Percentiles rank a stretch among this genome's conserved stretches.
Evolutionary conservation across 2,888 invertebrate genomes (phyloP).

Genomic region (Leptinotarsa rubiginosa): DNA sequence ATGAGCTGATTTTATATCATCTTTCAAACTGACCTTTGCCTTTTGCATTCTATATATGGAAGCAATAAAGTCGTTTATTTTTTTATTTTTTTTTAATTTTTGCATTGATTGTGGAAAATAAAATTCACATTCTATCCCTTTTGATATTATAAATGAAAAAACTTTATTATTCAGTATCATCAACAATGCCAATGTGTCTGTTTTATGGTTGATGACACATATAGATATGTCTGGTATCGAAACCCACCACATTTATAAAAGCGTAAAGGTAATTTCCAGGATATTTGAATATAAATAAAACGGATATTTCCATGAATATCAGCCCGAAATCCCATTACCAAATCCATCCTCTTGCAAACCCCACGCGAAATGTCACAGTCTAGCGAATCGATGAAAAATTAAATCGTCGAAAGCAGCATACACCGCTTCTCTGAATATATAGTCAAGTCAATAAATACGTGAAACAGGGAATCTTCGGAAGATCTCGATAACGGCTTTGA

Average conservation of each 20-base stretch:
- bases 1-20: no score
- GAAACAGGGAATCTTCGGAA: no score
- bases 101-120: no score
- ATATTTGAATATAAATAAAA: conserved; percentile 8
- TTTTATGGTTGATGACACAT: background rate
- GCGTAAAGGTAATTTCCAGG: background rate
- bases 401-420: conserved; percentile 32
- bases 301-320: background rate
- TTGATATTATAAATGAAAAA: no score
- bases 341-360: background rate
- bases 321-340: conserved; percentile 4
- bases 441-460: no score
- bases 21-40: no score
- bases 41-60: no score
- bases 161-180: no score
- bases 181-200: background rate
- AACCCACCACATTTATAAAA: background rate
- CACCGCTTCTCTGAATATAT: background rate
- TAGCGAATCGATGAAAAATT: conserved; percentile 36
- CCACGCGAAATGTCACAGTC: conserved; percentile 24
- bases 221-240: background rate
- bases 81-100: no score
- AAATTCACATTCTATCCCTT: no score
- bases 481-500: no score
- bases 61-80: no score